These are phyloP conservation scores for Tinamus major DNA, from an alignment of 2,797 vertebrate genomes.

Conservation along the genomic window DNA sequence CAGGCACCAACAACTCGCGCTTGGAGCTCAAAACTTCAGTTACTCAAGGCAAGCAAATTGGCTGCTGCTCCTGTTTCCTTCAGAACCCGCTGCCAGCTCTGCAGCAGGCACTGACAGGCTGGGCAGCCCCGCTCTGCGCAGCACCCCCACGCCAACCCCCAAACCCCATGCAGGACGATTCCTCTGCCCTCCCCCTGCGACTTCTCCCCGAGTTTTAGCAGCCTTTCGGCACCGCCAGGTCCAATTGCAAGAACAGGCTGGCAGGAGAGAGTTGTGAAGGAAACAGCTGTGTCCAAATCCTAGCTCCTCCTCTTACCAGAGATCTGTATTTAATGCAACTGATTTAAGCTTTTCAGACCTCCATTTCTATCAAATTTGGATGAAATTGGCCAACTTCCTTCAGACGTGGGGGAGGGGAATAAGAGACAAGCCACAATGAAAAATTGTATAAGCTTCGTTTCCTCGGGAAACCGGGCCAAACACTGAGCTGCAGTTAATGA, in stretches of 20 bases:
- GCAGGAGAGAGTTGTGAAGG: not conserved
- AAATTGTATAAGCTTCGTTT: slow-evolving; percentile 55
- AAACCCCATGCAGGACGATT: not conserved
- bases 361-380: not conserved
- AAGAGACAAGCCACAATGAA: slow-evolving; percentile 48
- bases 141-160: not conserved
- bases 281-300: not conserved
- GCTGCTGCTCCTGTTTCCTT: not conserved
- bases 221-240: not conserved
- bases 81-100: not conserved
- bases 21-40: not conserved
- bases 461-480: slow-evolving; percentile 55
- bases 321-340: not conserved
- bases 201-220: slow-evolving; percentile 8
- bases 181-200: not conserved
- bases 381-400: not conserved
- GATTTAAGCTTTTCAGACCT: not conserved
- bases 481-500: slow-evolving; percentile 58
- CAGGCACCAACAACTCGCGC: slow-evolving; percentile 46
- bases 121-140: not conserved
- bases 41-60: not conserved
- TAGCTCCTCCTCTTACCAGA: not conserved
- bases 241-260: not conserved
- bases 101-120: not conserved
- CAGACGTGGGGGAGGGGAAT: not conserved